Evolutionary conservation across 2,888 invertebrate species (phyloP).

Genomic region (Netelia virgata): DNA sequence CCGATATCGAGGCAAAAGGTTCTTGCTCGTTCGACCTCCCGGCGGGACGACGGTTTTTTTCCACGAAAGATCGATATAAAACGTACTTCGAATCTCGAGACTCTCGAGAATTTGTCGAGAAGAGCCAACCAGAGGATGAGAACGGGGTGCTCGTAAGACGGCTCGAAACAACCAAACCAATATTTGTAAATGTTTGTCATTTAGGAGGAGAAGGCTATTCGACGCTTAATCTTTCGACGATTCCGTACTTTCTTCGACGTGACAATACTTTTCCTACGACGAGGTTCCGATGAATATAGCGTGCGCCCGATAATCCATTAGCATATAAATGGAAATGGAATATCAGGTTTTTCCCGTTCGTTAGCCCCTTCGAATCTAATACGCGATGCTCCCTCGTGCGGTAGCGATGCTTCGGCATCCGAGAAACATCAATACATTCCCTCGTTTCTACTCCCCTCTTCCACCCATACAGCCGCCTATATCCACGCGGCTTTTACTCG

Average conservation of each 20-base stretch:
- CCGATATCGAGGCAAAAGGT: too few relatives aligned
- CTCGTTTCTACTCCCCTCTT: constrained; percentile 23
- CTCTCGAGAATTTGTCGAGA: constrained; percentile 17
- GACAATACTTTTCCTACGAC: too few relatives aligned
- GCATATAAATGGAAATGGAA: neutral
- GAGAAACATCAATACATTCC: constrained; percentile 63
- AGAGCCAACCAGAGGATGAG: too few relatives aligned
- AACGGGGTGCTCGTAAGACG: too few relatives aligned
- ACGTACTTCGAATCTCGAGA: constrained; percentile 61
- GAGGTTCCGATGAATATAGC: too few relatives aligned
- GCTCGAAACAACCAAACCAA: too few relatives aligned
- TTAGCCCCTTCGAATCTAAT: constrained; percentile 28
- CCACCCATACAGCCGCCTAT: neutral
- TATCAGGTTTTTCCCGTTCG: neutral
- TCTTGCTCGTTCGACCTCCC: constrained; percentile 61
- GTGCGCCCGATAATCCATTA: neutral
- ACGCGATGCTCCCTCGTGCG: constrained; percentile 10
- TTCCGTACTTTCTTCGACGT: too few relatives aligned
- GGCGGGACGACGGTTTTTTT: constrained; percentile 39
- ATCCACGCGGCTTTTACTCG: constrained; percentile 11
- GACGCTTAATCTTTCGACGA: too few relatives aligned
- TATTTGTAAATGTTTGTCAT: too few relatives aligned
- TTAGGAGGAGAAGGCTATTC: too few relatives aligned
- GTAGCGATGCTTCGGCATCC: constrained; percentile 23
- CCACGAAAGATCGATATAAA: constrained; percentile 68